Conservation (phyloP, 2,888 invertebrate genomes). For the Andrena fulva region DNA sequence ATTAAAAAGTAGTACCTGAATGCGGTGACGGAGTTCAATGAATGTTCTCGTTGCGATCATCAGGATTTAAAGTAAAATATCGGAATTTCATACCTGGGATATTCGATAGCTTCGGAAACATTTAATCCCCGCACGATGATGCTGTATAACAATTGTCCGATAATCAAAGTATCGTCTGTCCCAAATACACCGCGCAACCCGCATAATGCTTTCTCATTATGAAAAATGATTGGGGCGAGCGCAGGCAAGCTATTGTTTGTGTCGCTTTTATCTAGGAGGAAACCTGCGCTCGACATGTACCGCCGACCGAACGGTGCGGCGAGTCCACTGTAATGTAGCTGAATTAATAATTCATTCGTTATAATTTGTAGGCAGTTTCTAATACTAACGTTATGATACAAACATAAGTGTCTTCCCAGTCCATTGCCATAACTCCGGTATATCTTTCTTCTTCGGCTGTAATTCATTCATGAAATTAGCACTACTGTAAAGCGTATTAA, state of each 20-base stretch:
- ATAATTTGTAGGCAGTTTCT: conserved; percentile 1
- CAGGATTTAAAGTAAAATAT: conserved; percentile 20
- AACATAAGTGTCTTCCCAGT: conserved; percentile 89
- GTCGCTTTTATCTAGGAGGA: conserved; percentile 85
- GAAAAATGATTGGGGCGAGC: conserved; percentile 78
- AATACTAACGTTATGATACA: conserved; percentile 88
- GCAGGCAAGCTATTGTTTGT: conserved; percentile 72
- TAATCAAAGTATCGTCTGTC: conserved; percentile 85
- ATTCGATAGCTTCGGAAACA: conserved; percentile 85
- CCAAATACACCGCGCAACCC: conserved; percentile 86
- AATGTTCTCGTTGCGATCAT: conserved; percentile 46
- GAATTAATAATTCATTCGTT: conserved; percentile 21
- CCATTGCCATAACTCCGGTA: conserved; percentile 88
- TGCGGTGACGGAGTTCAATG: conserved; percentile 27
- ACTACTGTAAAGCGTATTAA: not conserved
- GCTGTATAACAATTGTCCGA: conserved; percentile 85
- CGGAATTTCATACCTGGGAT: conserved; percentile 83
- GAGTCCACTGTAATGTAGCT: conserved; percentile 85
- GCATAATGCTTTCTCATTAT: conserved; percentile 82
- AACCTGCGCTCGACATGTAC: conserved; percentile 85
- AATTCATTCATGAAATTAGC: conserved; percentile 44
- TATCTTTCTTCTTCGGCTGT: conserved; percentile 85
- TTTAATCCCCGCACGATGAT: conserved; percentile 85
- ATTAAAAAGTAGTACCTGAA: conserved; percentile 77
- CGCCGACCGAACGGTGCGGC: conserved; percentile 86